phyloP scores from a whole-genome alignment of 1,140 invertebrate genomes.

The Platorchestia sp. region DNA sequence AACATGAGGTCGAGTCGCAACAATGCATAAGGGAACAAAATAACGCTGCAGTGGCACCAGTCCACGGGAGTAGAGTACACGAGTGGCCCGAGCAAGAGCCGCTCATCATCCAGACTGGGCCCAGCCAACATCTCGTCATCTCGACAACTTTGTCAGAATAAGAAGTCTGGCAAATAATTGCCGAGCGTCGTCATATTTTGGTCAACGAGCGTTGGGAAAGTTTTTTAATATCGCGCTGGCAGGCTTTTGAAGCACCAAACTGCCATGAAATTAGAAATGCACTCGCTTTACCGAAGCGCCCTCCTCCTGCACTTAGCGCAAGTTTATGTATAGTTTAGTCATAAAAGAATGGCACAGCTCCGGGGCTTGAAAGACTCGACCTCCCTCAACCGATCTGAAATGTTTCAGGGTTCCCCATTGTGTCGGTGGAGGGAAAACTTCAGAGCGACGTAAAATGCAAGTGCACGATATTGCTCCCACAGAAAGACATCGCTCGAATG shows the following conservation, averaged over 20 bases:
- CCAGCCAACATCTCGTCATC: background rate
- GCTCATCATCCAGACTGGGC: background rate
- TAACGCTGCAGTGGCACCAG: background rate
- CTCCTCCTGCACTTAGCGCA: background rate
- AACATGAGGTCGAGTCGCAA: background rate
- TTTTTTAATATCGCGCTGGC: conserved; percentile 38
- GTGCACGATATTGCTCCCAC: background rate
- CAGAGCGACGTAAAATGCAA: background rate
- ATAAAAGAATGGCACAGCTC: conserved; percentile 2
- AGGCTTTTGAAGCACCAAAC: conserved; percentile 47
- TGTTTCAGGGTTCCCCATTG: background rate
- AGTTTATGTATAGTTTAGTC: conserved; percentile 27
- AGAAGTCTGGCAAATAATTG: conserved; percentile 50
- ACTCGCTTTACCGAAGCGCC: conserved; percentile 25
- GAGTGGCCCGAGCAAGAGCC: background rate
- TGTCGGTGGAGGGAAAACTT: background rate
- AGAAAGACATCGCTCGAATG: background rate
- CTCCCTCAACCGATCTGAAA: background rate
- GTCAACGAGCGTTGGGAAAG: background rate
- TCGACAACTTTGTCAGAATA: conserved; percentile 4
- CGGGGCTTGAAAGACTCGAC: background rate
- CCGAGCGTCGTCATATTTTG: conserved; percentile 42
- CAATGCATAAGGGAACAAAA: background rate
- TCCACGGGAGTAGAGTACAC: background rate
- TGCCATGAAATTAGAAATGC: conserved; percentile 48